Conservation (phyloP, 2,888 invertebrate genomes). For the Heteropelma amictum region DNA sequence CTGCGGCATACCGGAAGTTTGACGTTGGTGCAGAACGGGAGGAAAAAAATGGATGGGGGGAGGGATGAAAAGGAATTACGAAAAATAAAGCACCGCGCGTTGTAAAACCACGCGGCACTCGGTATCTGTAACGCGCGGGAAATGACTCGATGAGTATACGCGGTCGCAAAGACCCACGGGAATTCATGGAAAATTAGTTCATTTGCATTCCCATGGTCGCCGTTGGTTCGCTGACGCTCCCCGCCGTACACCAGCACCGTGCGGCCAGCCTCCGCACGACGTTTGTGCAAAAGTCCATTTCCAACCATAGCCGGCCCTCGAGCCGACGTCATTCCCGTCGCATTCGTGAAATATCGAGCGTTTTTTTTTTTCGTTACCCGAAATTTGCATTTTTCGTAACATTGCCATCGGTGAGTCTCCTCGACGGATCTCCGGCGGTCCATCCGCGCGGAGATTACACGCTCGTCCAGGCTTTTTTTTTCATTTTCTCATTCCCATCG, state of each 20-base stretch:
- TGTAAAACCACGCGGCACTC: slow-evolving; percentile 1
- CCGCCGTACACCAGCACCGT: too few species aligned
- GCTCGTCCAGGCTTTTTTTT: too few species aligned
- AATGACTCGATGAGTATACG: slow-evolving; percentile 37
- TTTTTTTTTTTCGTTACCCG: slow-evolving; percentile 22
- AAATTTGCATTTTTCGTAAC: slow-evolving; percentile 46
- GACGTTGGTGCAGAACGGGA: slow-evolving; percentile 27
- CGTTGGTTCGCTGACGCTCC: slow-evolving; percentile 27
- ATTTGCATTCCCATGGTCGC: slow-evolving; percentile 64
- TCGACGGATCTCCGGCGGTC: slow-evolving; percentile 27
- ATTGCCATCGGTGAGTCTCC: background rate
- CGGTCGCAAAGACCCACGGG: slow-evolving; percentile 59
- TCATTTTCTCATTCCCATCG: too few species aligned
- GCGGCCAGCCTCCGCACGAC: slow-evolving; percentile 1
- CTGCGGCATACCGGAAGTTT: slow-evolving; percentile 32
- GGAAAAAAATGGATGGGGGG: background rate
- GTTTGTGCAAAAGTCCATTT: slow-evolving; percentile 28
- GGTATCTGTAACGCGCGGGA: slow-evolving; percentile 32
- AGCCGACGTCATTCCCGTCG: slow-evolving; percentile 35
- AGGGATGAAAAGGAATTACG: slow-evolving; percentile 27
- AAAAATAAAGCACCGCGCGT: slow-evolving; percentile 49
- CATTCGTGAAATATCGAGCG: slow-evolving; percentile 22
- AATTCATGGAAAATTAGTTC: slow-evolving; percentile 69
- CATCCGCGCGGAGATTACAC: too few species aligned
- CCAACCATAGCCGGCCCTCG: slow-evolving; percentile 14